phyloP scores from a whole-genome alignment of 1,140 invertebrate genomes.

The Aphelenchoides avenae region DNA sequence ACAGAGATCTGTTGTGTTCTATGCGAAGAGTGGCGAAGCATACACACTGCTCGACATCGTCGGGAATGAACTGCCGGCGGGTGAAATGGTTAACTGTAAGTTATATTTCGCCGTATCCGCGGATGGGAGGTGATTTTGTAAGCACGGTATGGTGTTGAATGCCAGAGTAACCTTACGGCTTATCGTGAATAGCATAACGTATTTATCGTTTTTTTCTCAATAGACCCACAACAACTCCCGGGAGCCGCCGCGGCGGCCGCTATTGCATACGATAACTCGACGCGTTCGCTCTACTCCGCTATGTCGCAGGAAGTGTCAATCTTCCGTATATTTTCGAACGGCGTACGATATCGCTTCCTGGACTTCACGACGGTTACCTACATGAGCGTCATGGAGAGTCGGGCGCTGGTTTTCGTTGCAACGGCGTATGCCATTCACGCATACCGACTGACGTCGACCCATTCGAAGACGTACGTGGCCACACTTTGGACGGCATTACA shows the following conservation, averaged over 20 bases:
- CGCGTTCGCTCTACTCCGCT: slow-evolving; percentile 32
- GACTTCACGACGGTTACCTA: slow-evolving; percentile 39
- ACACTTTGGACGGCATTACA: background rate
- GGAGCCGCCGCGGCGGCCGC: slow-evolving; percentile 16
- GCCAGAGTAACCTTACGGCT: too few species aligned
- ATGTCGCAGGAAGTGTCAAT: slow-evolving; percentile 23
- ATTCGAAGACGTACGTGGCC: slow-evolving; percentile 40
- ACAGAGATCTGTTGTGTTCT: slow-evolving; percentile 3
- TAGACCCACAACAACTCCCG: slow-evolving; percentile 21
- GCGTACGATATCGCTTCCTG: slow-evolving; percentile 28
- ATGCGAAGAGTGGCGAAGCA: slow-evolving; percentile 6
- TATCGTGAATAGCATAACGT: too few species aligned
- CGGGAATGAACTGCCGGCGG: background rate
- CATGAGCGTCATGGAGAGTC: slow-evolving; percentile 37
- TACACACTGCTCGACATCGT: background rate
- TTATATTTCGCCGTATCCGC: too few species aligned
- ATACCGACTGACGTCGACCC: slow-evolving; percentile 50
- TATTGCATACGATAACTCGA: slow-evolving; percentile 39
- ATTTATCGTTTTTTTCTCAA: too few species aligned
- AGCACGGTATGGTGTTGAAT: too few species aligned
- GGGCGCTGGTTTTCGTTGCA: slow-evolving; percentile 47
- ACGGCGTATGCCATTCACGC: slow-evolving; percentile 47
- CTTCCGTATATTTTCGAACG: slow-evolving; percentile 19
- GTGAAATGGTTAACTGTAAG: background rate
- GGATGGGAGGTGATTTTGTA: too few species aligned